These are phyloP conservation scores for Chrysodeixis includens DNA, from an alignment of 2,888 invertebrate species.

Conservation along the genomic window DNA sequence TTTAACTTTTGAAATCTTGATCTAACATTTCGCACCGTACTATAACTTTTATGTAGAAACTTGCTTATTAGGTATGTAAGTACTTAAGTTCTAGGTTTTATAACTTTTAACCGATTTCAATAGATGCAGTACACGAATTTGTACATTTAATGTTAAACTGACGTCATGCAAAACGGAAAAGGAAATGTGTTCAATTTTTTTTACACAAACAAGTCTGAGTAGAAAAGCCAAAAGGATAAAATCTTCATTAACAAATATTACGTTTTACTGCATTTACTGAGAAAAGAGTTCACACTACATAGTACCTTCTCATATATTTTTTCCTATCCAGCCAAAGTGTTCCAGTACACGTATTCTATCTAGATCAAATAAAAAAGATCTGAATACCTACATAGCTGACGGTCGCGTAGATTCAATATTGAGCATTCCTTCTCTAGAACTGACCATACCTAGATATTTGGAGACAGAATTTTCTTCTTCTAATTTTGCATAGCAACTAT, in stretches of 20 bases:
- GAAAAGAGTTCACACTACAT: not conserved
- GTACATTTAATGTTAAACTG: no score
- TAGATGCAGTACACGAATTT: no score
- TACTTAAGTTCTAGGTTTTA: not conserved
- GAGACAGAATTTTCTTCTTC: constrained; percentile 49
- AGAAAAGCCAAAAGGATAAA: no score
- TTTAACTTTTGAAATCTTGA: constrained; percentile 29
- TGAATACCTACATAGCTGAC: constrained; percentile 38
- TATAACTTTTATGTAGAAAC: not conserved
- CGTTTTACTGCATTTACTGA: no score
- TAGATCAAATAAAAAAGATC: constrained; percentile 34
- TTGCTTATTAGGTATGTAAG: not conserved
- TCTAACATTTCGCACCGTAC: constrained; percentile 48
- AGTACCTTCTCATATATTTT: not conserved
- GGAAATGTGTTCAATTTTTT: no score
- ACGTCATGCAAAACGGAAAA: no score
- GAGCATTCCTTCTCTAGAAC: constrained; percentile 57
- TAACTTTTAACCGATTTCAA: no score
- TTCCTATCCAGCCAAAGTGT: not conserved
- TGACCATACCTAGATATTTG: constrained; percentile 55
- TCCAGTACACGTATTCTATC: constrained; percentile 4
- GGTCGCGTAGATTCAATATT: constrained; percentile 48
- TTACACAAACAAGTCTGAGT: no score
- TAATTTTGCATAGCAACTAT: constrained; percentile 41
- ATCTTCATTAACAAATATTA: no score